Conservation (phyloP, 2,888 invertebrate species). For the Vandiemenella viatica region DNA sequence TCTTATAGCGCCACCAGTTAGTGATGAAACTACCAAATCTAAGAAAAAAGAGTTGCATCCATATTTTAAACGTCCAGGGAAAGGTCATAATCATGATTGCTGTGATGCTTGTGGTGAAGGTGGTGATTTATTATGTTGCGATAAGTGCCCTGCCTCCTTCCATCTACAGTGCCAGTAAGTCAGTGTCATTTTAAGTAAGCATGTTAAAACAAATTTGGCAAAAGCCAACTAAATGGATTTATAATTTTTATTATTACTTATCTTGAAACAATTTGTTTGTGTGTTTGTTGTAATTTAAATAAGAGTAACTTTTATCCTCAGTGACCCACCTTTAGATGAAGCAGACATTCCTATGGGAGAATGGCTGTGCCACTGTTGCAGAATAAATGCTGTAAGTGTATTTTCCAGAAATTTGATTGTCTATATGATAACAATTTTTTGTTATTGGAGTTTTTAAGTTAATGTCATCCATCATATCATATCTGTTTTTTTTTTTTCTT, state of each 20-base stretch:
- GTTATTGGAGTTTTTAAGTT: neutral
- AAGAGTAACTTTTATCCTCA: constrained; percentile 27
- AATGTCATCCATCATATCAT: too few relatives aligned
- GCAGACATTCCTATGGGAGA: constrained; percentile 79
- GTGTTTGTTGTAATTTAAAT: neutral
- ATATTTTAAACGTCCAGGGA: constrained; percentile 72
- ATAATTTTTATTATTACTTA: too few relatives aligned
- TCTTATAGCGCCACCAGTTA: constrained; percentile 73
- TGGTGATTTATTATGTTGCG: constrained; percentile 89
- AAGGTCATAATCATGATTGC: constrained; percentile 79
- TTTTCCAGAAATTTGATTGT: neutral
- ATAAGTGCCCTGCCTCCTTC: constrained; percentile 89
- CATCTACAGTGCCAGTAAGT: constrained; percentile 90
- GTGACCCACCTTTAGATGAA: constrained; percentile 84
- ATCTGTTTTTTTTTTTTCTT: too few relatives aligned
- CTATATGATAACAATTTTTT: neutral
- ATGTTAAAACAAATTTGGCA: neutral
- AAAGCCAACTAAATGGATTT: too few relatives aligned
- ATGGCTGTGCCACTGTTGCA: constrained; percentile 81
- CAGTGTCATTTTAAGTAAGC: constrained; percentile 8
- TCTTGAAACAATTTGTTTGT: too few relatives aligned
- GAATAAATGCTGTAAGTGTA: constrained; percentile 15
- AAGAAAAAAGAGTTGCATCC: constrained; percentile 53
- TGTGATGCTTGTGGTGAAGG: constrained; percentile 92
- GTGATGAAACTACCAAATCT: constrained; percentile 43